phyloP scores from a whole-genome alignment of 2,888 invertebrate genomes.

The Yponomeuta cagnagella region DNA sequence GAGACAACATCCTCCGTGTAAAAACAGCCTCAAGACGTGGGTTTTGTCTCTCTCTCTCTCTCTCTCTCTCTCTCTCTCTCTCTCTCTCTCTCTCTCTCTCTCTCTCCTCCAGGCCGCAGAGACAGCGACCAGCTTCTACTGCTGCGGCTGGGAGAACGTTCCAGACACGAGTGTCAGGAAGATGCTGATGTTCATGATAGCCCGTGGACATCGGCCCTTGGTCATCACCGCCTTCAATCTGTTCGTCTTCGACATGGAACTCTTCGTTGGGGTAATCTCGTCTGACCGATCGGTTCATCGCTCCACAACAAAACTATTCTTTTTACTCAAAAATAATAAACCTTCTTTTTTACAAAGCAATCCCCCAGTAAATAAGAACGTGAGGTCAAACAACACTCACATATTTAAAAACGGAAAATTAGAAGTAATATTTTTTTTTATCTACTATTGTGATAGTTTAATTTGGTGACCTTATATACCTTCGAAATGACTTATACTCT shows the following conservation, averaged over 20 bases:
- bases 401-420: no score
- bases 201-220: slow-evolving; percentile 35
- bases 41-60: neutral
- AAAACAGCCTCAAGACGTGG: neutral
- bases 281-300: neutral
- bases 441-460: no score
- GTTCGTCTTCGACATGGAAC: slow-evolving; percentile 45
- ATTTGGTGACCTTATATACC: no score
- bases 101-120: slow-evolving; percentile 30
- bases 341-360: no score
- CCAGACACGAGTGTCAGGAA: slow-evolving; percentile 27
- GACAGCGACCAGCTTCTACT: slow-evolving; percentile 38
- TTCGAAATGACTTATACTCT: no score
- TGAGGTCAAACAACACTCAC: no score
- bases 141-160: slow-evolving; percentile 46
- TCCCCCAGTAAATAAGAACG: no score
- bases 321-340: no score
- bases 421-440: no score
- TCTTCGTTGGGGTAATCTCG: slow-evolving; percentile 42
- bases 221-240: slow-evolving; percentile 41
- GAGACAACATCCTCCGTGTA: no score
- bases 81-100: neutral
- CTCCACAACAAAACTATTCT: no score
- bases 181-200: slow-evolving; percentile 40
- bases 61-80: neutral